phyloP scores from a whole-genome alignment of 2,113 vertebrate genomes.

The Clarias macrocephalus region DNA sequence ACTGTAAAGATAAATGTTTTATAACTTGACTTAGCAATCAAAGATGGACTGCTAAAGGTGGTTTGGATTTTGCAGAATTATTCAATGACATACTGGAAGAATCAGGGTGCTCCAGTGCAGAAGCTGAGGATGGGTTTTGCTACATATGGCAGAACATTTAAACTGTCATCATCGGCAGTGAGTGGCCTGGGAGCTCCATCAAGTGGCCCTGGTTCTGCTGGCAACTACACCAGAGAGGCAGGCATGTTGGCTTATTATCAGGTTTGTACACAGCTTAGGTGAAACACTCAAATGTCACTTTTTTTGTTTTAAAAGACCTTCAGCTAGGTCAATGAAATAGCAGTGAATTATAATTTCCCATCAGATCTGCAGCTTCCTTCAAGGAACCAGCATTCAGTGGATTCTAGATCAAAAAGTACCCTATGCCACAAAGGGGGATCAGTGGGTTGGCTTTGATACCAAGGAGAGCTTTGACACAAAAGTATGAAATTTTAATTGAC shows the following conservation, averaged over 20 bases:
- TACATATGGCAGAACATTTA: conserved; percentile 74
- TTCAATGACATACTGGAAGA: conserved; percentile 73
- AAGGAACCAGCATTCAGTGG: conserved; percentile 62
- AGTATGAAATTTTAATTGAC: conserved; percentile 57
- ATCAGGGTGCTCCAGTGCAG: conserved; percentile 66
- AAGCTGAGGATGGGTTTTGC: conserved; percentile 76
- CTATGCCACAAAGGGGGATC: conserved; percentile 68
- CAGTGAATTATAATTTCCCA: neutral
- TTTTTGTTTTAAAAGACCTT: neutral
- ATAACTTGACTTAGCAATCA: neutral
- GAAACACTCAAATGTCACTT: neutral
- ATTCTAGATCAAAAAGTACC: conserved; percentile 74
- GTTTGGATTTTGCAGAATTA: conserved; percentile 60
- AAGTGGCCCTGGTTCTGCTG: conserved; percentile 65
- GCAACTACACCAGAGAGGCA: conserved; percentile 68
- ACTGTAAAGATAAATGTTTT: conserved; percentile 60
- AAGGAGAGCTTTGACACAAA: conserved; percentile 70
- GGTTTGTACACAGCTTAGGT: conserved; percentile 56
- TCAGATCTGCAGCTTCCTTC: conserved; percentile 74
- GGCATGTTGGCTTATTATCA: conserved; percentile 79
- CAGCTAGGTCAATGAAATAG: neutral
- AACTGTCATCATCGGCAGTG: conserved; percentile 34
- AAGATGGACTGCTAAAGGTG: neutral
- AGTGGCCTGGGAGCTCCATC: conserved; percentile 58
- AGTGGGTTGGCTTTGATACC: conserved; percentile 79